A percentile compares a stretch with the other conserved stretches of the same genome.
Evolutionary conservation across 2,113 vertebrate genomes (phyloP).

Genomic region (Cheirogaleus medius): DNA sequence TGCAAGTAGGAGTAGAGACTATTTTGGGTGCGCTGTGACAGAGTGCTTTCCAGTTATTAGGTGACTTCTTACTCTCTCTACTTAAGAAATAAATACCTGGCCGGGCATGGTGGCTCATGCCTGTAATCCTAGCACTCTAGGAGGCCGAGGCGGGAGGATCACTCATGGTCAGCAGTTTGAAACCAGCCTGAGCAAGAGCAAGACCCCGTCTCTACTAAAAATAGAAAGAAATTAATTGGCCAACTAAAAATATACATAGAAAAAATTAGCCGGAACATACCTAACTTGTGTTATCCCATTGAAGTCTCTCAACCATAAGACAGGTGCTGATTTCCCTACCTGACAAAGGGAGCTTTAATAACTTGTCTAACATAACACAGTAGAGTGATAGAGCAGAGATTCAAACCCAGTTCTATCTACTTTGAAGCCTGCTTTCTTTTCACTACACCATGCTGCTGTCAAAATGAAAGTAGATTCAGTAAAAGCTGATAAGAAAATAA

Average conservation of each 20-base stretch:
- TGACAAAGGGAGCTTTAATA: background rate
- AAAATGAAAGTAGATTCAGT: background rate
- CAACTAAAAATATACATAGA: too few relatives aligned
- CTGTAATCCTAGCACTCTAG: too few relatives aligned
- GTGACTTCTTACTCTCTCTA: background rate
- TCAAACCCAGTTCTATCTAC: background rate
- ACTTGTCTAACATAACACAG: background rate
- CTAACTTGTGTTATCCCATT: background rate
- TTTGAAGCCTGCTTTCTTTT: background rate
- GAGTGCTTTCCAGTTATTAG: background rate
- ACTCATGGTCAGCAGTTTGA: too few relatives aligned
- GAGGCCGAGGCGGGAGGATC: too few relatives aligned
- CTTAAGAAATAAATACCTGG: background rate
- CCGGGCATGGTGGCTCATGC: too few relatives aligned
- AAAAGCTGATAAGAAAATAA: slow-evolving; percentile 18
- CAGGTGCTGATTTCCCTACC: background rate
- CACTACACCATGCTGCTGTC: background rate
- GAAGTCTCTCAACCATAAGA: background rate
- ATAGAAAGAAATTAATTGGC: too few relatives aligned
- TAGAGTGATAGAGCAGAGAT: background rate
- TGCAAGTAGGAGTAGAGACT: background rate
- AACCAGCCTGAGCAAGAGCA: too few relatives aligned
- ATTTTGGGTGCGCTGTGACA: background rate
- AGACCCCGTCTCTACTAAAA: too few relatives aligned
- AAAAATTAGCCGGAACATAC: too few relatives aligned